Evolutionary conservation across 2,113 vertebrate species (phyloP), one percentile per base, ranked within the genome.

Genomic region (Hyperoodon ampullatus): DNA sequence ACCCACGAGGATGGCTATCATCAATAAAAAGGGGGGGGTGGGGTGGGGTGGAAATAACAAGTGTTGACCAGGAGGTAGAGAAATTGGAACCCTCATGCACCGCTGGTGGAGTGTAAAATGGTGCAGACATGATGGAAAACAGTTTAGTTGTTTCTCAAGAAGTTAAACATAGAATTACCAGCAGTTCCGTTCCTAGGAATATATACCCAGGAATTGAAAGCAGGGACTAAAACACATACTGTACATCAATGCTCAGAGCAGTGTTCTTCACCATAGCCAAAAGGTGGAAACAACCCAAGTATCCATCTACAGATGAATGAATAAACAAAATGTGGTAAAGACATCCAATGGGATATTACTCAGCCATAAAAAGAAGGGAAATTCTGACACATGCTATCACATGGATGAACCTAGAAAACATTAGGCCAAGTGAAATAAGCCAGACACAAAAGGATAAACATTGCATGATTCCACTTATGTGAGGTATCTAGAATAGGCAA

Each of bases 391-490:
- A 60, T 1, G 35, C 35, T 42, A 19, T 11, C 16, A 33, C 50
- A 24, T 13, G 39, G 42, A 47, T 42, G 39, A 60, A 12, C 39
- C 50, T 58, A 71, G 61, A 87, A 44, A 35, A 70, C 23, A 0
- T n/a, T 24, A 70, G 47, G 50, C 28, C n/a, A 6, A 70, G 71
- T 33, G 50, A 58, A 68, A 21, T 19, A 21, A 16, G 55, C 85
- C 75, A 72, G 85, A 16, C 65, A 9, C 26, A 12, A 19, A 23
- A 77, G 44, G 61, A 80, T 35, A 35, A 65, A 72, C n/a, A n/a
- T 18, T 7, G 8, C 10, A 1, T 4, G 19, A 8, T 1, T 30
- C 42, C 42, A 9, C n/a, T 14, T 42, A 30, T 0, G 8, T 16
- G 9, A 81, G 66, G 30, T 1, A 5, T 44, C 30, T 2, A 10